Evolutionary conservation across 2,797 vertebrate species (phyloP), one percentile per base, ranked within the genome.

Genomic region (Selene dorsalis): DNA sequence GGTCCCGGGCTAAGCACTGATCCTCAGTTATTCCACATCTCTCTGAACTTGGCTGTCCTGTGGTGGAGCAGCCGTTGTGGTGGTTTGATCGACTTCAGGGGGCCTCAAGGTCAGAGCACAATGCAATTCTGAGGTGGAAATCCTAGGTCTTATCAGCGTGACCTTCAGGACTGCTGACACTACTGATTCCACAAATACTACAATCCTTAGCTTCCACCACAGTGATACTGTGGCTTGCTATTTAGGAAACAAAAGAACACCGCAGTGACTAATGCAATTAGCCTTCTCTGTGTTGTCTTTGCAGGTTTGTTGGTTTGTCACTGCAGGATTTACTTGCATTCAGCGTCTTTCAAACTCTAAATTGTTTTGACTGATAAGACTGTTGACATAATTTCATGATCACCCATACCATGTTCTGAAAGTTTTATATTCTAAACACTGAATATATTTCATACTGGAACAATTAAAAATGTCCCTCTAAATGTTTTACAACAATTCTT

Each of bases 161-260:
- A 95, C 95, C 94, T 95, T 95, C 92, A 92, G 78, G 87, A 89
- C 84, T 75, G 91, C 91, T 89, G 93, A 92, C 92, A 90, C 90
- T 81, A 85, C 88, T 78, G 92, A 94, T 91, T 88, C 86, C 83
- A 90, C 88, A 92, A 89, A 92, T 69, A 84, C 77, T 32, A 41
- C 84, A 75, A 76, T 73, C 70, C 73, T 84, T 68, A 63, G 69
- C 86, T 69, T 79, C 74, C 48, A 28, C 73, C 69, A 64, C 66
- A 26, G 61, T 24, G 48, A 5, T 35, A 55, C 75, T 43, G 72
- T 55, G 73, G 65, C 41, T 81, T 59, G 26, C 82, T 81, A 73
- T 80, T 55, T 1, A 61, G 76, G 74, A 71, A 80, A 84, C 75
- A 79, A 72, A 43, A 59, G 24, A 26, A 9, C 17, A 30, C 26